Conservation (phyloP, 2,113 vertebrate genomes). For the Rhinolophus sinicus region DNA sequence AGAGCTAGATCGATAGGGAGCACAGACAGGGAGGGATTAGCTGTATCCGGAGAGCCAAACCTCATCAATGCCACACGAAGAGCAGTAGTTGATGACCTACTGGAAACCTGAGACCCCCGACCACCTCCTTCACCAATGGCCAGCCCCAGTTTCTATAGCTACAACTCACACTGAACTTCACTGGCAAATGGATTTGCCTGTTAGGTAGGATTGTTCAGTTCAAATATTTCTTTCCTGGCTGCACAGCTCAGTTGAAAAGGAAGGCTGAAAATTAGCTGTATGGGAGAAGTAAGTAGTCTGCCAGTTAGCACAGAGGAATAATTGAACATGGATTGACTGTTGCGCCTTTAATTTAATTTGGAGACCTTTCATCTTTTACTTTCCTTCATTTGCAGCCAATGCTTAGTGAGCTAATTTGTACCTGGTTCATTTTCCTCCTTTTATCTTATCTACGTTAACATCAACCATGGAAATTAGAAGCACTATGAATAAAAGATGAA, state of each 20-base stretch:
- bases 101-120: not conserved
- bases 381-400: slow-evolving; percentile 65
- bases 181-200: not conserved
- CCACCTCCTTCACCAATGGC: not conserved
- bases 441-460: slow-evolving; percentile 71
- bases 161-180: not conserved
- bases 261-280: slow-evolving; percentile 14
- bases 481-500: slow-evolving; percentile 66
- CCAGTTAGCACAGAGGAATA: slow-evolving; percentile 62
- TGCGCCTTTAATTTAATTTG: slow-evolving; percentile 74
- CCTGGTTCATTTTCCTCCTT: slow-evolving; percentile 72
- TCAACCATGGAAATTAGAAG: slow-evolving; percentile 63
- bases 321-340: slow-evolving; percentile 57
- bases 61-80: not conserved
- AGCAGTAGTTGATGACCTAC: not conserved
- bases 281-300: not conserved
- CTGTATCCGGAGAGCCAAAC: not conserved
- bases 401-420: slow-evolving; percentile 67
- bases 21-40: not conserved
- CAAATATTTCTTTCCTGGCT: slow-evolving; percentile 58
- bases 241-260: slow-evolving; percentile 27
- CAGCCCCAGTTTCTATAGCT: not conserved
- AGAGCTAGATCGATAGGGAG: not conserved
- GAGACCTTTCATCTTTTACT: slow-evolving; percentile 50
- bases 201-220: not conserved